Evolutionary conservation across 2,113 vertebrate genomes (phyloP).

Genomic region (Mandrillus leucophaeus): DNA sequence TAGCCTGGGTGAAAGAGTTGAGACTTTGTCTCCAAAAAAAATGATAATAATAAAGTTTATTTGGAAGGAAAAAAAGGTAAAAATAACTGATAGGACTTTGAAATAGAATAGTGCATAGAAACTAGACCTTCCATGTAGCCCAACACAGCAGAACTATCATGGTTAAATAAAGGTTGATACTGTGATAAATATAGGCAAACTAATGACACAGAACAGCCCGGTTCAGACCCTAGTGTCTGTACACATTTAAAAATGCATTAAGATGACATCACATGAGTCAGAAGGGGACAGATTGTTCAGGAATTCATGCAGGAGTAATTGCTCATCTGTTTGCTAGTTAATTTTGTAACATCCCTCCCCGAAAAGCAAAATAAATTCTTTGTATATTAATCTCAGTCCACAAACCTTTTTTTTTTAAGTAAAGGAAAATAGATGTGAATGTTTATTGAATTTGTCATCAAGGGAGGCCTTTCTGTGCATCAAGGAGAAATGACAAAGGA

Average conservation of each 20-base stretch:
- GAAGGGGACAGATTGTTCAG: not conserved
- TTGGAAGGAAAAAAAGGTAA: not conserved
- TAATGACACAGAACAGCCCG: fast-evolving
- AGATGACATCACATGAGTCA: not conserved
- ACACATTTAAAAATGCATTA: not conserved
- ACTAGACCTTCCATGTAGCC: not conserved
- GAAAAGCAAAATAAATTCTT: not conserved
- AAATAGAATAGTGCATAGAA: not conserved
- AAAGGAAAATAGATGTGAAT: not conserved
- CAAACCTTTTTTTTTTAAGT: not conserved
- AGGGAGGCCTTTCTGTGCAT: not conserved
- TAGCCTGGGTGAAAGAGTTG: too few species aligned
- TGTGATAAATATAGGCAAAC: not conserved
- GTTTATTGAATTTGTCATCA: not conserved
- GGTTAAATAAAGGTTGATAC: not conserved
- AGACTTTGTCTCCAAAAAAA: too few species aligned
- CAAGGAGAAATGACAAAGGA: not conserved
- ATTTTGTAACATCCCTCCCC: not conserved
- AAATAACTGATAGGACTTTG: not conserved
- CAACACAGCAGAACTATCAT: fast-evolving
- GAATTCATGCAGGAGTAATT: not conserved
- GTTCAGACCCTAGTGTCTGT: not conserved
- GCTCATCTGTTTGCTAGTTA: not conserved
- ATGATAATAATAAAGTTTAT: too few species aligned
- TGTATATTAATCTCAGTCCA: not conserved